Percentiles rank a stretch among this genome's conserved stretches.
These are phyloP conservation scores for Spondyliosoma cantharus DNA, from an alignment of 2,797 vertebrate species.

Conservation along the genomic window DNA sequence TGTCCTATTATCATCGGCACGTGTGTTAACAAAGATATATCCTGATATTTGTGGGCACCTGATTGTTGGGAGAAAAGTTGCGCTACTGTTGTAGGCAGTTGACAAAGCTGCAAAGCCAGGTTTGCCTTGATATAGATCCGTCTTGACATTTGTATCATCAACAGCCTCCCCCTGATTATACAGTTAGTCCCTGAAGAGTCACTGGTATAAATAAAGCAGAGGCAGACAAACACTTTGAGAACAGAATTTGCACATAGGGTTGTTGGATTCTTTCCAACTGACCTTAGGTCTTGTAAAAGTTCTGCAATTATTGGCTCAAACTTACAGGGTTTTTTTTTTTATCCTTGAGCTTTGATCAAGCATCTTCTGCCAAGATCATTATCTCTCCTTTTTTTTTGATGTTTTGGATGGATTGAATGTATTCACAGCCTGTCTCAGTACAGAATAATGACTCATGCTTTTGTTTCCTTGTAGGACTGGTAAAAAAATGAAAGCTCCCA, in stretches of 20 bases:
- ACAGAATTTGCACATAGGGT: conserved; percentile 15
- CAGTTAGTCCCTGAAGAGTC: conserved; percentile 47
- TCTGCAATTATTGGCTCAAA: conserved; percentile 45
- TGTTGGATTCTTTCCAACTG: conserved; percentile 22
- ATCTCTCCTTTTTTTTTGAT: conserved; percentile 15
- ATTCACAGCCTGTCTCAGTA: conserved; percentile 13
- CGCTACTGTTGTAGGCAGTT: conserved; percentile 36
- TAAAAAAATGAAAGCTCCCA: conserved; percentile 94
- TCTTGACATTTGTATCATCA: conserved; percentile 66
- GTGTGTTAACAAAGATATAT: conserved; percentile 6
- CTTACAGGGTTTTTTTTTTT: background rate
- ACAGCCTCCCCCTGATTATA: conserved; percentile 51
- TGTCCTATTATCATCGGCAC: background rate
- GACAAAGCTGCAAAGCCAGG: conserved; percentile 41
- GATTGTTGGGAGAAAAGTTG: conserved; percentile 35
- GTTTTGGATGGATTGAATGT: conserved; percentile 10
- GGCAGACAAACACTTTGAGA: conserved; percentile 18
- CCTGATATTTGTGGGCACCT: conserved; percentile 29
- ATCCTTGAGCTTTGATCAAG: conserved; percentile 22
- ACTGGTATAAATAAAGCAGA: conserved; percentile 52
- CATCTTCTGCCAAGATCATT: conserved; percentile 32
- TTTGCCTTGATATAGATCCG: conserved; percentile 42
- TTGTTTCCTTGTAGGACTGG: conserved; percentile 78
- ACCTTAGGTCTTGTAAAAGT: conserved; percentile 38
- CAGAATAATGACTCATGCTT: conserved; percentile 49